phyloP scores from a whole-genome alignment of 2,797 vertebrate species.

The Chloroceryle inda region DNA sequence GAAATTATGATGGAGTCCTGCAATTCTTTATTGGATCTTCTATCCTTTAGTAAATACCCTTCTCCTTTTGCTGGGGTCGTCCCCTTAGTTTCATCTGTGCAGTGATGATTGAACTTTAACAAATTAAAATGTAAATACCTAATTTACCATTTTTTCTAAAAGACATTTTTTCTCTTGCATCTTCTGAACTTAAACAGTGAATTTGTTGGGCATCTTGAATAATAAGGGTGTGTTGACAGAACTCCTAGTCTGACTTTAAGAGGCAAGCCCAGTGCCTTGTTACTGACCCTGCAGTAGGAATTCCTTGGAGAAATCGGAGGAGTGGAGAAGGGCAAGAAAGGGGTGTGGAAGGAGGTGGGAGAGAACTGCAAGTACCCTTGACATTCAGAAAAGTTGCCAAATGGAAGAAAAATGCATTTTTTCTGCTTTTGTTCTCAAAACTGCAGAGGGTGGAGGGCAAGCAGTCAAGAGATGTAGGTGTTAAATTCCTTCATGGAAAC shows the following conservation, averaged over 20 bases:
- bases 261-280: background rate
- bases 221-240: background rate
- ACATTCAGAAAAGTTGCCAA: slow-evolving; percentile 27
- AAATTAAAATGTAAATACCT: background rate
- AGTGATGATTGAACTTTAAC: background rate
- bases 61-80: background rate
- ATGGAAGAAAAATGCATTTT: background rate
- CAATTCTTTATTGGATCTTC: background rate
- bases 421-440: slow-evolving; percentile 35
- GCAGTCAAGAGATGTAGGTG: slow-evolving; percentile 11
- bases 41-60: background rate
- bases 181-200: background rate
- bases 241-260: background rate
- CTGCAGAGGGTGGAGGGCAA: background rate
- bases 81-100: background rate
- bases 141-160: background rate
- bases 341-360: slow-evolving; percentile 57
- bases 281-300: slow-evolving; percentile 1
- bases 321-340: slow-evolving; percentile 28
- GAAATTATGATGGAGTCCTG: slow-evolving; percentile 24
- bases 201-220: background rate
- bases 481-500: slow-evolving; percentile 6
- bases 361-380: slow-evolving; percentile 34
- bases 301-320: background rate
- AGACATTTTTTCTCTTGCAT: background rate